Conservation (phyloP, 2,888 invertebrate species). For the Chymomyza amoena region DNA sequence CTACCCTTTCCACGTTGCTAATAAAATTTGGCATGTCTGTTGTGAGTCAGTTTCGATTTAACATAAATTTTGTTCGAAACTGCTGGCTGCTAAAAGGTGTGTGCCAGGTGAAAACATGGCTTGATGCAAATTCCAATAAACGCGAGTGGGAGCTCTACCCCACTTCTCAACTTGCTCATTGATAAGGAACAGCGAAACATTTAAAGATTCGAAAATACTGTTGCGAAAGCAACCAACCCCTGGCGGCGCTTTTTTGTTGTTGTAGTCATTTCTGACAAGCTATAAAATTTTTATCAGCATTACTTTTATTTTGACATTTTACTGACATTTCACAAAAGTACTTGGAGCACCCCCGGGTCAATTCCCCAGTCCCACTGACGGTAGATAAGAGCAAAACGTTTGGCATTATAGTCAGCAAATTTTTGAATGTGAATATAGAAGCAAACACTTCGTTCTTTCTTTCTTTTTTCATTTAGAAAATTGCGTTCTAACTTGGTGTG, state of each 20-base stretch:
- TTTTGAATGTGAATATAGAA: constrained; percentile 17
- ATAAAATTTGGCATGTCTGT: constrained; percentile 8
- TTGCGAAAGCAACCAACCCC: constrained; percentile 35
- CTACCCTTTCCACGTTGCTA: not conserved
- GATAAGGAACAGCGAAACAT: constrained; percentile 9
- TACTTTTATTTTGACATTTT: constrained; percentile 74
- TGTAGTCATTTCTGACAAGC: constrained; percentile 58
- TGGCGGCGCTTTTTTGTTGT: constrained; percentile 37
- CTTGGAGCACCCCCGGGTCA: constrained; percentile 21
- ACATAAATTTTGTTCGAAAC: constrained; percentile 56
- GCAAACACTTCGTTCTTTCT: constrained; percentile 10
- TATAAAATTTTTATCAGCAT: constrained; percentile 72
- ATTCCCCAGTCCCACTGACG: constrained; percentile 30
- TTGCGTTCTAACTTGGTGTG: constrained; percentile 27
- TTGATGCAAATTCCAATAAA: constrained; percentile 70
- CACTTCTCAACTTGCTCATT: not conserved
- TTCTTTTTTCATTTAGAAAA: constrained; percentile 65
- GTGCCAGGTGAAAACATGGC: constrained; percentile 15
- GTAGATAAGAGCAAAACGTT: constrained; percentile 1
- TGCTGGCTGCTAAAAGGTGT: constrained; percentile 18
- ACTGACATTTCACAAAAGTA: constrained; percentile 67
- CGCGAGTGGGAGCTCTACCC: constrained; percentile 47
- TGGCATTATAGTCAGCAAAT: constrained; percentile 23
- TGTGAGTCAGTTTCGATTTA: constrained; percentile 55
- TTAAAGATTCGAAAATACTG: not conserved